Evolutionary conservation across 2,888 invertebrate genomes (phyloP).

Genomic region (Mesoligia furuncula): DNA sequence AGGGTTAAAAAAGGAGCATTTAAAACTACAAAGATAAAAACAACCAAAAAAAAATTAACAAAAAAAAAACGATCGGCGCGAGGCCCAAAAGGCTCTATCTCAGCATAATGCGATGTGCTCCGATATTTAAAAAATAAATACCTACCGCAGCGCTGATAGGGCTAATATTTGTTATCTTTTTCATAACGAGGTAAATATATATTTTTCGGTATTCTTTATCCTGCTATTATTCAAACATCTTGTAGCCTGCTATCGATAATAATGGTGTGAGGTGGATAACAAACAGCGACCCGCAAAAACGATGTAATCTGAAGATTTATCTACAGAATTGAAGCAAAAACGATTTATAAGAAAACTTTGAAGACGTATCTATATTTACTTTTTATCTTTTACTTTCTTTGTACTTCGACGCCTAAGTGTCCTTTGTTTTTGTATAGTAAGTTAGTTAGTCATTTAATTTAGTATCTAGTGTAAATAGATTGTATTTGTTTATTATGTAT

Average conservation of each 20-base stretch:
- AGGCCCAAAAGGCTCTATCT: neutral
- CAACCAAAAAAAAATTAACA: neutral
- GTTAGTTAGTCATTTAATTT: too few species aligned
- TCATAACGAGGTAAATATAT: neutral
- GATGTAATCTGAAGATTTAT: slow-evolving; percentile 29
- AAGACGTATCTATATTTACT: slow-evolving; percentile 2
- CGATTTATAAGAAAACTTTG: slow-evolving; percentile 17
- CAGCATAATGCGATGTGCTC: neutral
- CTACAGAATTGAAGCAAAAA: slow-evolving; percentile 9
- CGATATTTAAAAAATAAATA: neutral
- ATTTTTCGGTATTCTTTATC: neutral
- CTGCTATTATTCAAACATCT: neutral
- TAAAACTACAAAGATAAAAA: neutral
- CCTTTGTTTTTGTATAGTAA: too few species aligned
- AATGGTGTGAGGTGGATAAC: slow-evolving; percentile 15
- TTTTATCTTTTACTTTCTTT: too few species aligned
- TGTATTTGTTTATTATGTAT: too few species aligned
- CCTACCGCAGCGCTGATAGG: neutral
- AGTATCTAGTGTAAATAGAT: too few species aligned
- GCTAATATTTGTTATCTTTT: neutral
- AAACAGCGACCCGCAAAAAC: slow-evolving; percentile 12
- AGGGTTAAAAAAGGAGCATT: neutral
- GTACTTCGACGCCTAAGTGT: too few species aligned
- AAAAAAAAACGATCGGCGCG: too few species aligned
- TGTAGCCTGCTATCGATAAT: slow-evolving; percentile 13